These are phyloP conservation scores for Furnarius figulus DNA, from an alignment of 2,113 vertebrate species.

Conservation along the genomic window DNA sequence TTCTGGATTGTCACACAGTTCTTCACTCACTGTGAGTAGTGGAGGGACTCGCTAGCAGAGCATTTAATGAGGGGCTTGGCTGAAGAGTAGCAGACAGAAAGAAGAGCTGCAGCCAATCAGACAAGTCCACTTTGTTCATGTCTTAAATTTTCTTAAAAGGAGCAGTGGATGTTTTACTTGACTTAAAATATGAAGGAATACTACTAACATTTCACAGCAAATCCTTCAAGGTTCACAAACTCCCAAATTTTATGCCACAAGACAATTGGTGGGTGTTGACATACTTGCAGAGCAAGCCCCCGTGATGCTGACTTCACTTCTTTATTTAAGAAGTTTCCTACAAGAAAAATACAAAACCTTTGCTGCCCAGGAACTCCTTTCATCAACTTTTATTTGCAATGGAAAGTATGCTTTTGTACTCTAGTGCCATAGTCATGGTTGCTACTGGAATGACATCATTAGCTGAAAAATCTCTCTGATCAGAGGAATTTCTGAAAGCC, in stretches of 20 bases:
- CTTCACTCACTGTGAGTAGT: not conserved
- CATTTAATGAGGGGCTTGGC: not conserved
- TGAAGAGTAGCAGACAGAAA: not conserved
- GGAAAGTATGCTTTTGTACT: not conserved
- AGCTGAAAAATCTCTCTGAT: not conserved
- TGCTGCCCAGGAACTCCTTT: not conserved
- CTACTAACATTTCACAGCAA: not conserved
- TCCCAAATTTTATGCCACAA: not conserved
- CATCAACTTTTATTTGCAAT: not conserved
- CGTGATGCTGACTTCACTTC: not conserved
- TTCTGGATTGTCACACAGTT: not conserved
- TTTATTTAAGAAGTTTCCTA: not conserved
- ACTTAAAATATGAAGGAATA: not conserved
- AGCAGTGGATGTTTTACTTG: not conserved
- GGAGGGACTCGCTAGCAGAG: not conserved
- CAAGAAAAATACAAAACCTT: not conserved
- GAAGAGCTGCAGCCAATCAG: not conserved
- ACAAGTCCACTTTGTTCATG: not conserved
- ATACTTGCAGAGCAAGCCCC: not conserved
- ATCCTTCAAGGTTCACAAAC: not conserved
- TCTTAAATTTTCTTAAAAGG: not conserved
- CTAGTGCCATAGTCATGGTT: not conserved
- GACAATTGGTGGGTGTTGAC: not conserved
- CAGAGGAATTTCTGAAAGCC: not conserved
- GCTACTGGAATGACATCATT: not conserved